Conservation (phyloP, 2,888 invertebrate species). For the Agrotis exclamationis region DNA sequence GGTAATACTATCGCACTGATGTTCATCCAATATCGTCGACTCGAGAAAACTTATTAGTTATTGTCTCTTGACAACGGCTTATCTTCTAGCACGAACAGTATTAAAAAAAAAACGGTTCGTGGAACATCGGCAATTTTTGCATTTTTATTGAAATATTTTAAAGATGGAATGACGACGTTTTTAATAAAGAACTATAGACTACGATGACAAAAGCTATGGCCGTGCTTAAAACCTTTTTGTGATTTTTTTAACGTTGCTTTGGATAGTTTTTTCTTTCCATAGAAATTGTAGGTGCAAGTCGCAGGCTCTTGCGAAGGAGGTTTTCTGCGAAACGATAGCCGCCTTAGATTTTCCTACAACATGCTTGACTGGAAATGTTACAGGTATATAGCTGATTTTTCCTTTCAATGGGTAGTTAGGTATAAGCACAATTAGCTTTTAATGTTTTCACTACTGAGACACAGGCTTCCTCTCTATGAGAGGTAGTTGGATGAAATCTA, state of each 20-base stretch:
- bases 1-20: conserved; percentile 49
- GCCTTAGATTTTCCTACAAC: background rate
- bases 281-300: background rate
- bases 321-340: background rate
- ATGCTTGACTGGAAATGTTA: too few relatives aligned
- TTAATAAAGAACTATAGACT: background rate
- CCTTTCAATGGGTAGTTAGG: too few relatives aligned
- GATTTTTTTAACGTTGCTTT: background rate
- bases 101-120: conserved; percentile 40
- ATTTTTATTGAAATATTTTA: conserved; percentile 46
- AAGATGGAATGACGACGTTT: conserved; percentile 3
- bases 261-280: background rate
- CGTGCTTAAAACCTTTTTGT: background rate
- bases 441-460: too few relatives aligned
- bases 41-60: conserved; percentile 63
- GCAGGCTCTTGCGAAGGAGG: too few relatives aligned
- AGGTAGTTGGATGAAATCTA: too few relatives aligned
- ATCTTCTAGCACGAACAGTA: conserved; percentile 41
- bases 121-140: conserved; percentile 31
- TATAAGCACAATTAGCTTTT: too few relatives aligned
- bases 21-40: conserved; percentile 61
- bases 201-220: background rate
- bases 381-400: too few relatives aligned
- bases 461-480: too few relatives aligned
- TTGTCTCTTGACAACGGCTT: conserved; percentile 51